Base-by-base conservation (phyloP, 1,140 invertebrate genomes). In the Pseudobourletiella spinata region DNA sequence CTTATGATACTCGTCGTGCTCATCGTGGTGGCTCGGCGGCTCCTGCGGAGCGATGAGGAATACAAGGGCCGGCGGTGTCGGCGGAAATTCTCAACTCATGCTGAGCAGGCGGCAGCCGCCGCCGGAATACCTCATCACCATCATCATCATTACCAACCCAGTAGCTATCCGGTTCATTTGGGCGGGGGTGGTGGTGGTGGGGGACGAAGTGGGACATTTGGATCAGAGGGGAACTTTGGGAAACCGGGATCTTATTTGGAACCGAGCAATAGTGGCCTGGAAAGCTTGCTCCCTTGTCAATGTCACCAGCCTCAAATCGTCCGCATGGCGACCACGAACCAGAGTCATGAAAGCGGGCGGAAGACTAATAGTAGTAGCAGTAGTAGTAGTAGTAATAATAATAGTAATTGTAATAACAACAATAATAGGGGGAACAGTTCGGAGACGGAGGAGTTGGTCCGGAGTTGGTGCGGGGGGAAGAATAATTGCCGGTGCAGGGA, bases 1-100 rank as follows among this genome's bases (percentile, higher is more conserved):
- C 57, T 66, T 20, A 63, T 66, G 56, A 66, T 66, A 44, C 52
- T 66, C 14, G 44, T 66, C 16, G 60, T 58, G 25, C 57, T 66
- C n/a, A 66, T 66, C 26, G 44, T 62, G 15, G 65, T 66, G 39
- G 65, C 65, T 24, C 6, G 61, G 39, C 39, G 57, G 25, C 65
- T 66, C 56, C 57, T 66, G 35, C 42, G 54, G 32, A 57, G 51
- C 20, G 65, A 66, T 22, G 65, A 66, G 63, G 32, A 59, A 65
- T 30, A 25, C 57, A 15, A 51, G 52, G 18, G 43, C 43, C 24
- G 20, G 24, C 24, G 44, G 61, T 15, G 52, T 29, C 29, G 30
- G 56, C 24, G 30, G 46, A 3, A 39, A 51, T n/a, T 63, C 52
- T 29, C 35, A n/a, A n/a, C n/a, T n/a, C n/a, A n/a, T n/a, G n/a